These are phyloP conservation scores for Erebia aethiops DNA, from an alignment of 2,888 invertebrate genomes.

Conservation along the genomic window DNA sequence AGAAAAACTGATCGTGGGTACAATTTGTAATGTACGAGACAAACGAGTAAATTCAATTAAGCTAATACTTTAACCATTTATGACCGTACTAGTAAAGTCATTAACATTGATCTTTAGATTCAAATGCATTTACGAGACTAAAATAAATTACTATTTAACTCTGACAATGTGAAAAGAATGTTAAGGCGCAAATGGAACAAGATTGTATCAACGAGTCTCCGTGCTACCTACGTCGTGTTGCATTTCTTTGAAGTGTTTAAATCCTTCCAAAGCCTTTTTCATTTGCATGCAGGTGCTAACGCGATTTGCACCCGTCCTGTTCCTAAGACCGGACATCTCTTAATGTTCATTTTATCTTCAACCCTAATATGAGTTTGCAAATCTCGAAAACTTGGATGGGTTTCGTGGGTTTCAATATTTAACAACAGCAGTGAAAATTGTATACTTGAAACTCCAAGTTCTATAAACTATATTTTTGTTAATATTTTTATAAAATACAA, in stretches of 20 bases:
- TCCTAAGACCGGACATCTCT: constrained; percentile 1
- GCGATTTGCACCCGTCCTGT: constrained; percentile 16
- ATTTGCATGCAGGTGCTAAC: constrained; percentile 21
- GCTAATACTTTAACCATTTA: no score
- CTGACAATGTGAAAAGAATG: constrained; percentile 9
- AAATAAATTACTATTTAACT: constrained; percentile 3
- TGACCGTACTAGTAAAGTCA: not conserved
- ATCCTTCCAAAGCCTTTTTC: constrained; percentile 4
- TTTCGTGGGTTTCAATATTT: no score
- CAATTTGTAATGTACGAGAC: no score
- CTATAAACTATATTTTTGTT: no score
- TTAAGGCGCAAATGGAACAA: not conserved
- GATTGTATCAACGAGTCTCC: not conserved
- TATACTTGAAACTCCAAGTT: no score
- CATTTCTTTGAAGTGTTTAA: constrained; percentile 6
- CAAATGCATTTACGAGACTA: not conserved
- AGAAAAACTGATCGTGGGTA: no score
- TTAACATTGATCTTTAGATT: not conserved
- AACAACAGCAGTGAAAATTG: no score
- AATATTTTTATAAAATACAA: no score
- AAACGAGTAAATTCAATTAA: no score
- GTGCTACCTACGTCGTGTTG: not conserved
- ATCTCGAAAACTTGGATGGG: not conserved
- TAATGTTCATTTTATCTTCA: not conserved
- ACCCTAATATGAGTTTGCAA: not conserved